Evolutionary conservation across 2,797 vertebrate genomes (phyloP), one percentile per base, ranked within the genome.

Genomic region (Cottoperca gobio): DNA sequence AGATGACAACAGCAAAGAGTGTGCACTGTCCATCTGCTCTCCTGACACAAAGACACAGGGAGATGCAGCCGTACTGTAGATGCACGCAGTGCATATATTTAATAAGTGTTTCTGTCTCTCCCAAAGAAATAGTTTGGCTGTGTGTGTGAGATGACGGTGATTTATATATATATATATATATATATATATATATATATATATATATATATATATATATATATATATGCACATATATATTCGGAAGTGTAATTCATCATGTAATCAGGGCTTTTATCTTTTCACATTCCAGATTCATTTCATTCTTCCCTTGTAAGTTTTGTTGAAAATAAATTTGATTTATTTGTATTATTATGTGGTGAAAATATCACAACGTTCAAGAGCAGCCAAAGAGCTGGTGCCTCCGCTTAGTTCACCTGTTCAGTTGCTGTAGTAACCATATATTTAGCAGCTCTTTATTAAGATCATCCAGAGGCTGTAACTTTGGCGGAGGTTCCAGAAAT

Each of bases 11-110:
- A 78, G 76, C 73, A 57, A 78, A 69, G 72, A 57, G 79, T 84
- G 80, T 50, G 74, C 87, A 92, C 76, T 83, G 91, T 91, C 93
- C 94, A 95, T 95, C 95, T 95, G 94, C 90, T 92, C 46, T 35
- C 12, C 66, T 64, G 70, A 76, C 78, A 89, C 85, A 91, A 87
- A 89, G 81, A 70, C 76, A 39, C 52, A 3, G 24, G 78, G 71
- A 84, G 61, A 71, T 23, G 73, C 48, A 78, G 63, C 53, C 79
- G 66, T 74, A 75, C 39, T 40, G 82, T 52, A 61, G 39, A 28
- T 2, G 6, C 61, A 65, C 45, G 16, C 48, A 9, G 42, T 0
- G 4, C 26, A 33, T 7, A 42, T 10, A 10, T 11, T 19, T 10
- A 9, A 46, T 24, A 4, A 55, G 16, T 4, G 28, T 43, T n/a